These are phyloP conservation scores for Antechinus stuartii DNA, from an alignment of 2,113 vertebrate genomes.

Conservation along the genomic window DNA sequence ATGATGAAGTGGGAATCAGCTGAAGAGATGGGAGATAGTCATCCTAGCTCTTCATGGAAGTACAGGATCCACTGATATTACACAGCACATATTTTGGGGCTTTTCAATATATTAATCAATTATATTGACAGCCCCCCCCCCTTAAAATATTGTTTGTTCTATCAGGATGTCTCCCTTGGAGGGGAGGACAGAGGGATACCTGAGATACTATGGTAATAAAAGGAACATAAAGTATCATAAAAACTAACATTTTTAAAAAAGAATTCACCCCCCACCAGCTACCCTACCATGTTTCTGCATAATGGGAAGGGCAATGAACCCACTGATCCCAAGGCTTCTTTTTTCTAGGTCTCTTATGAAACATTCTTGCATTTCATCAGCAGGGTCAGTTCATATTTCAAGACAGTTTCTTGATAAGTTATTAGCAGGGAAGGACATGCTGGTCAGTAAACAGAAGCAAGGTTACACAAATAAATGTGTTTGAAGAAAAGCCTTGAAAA, in stretches of 20 bases:
- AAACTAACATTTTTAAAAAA: background rate
- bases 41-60: background rate
- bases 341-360: background rate
- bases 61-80: background rate
- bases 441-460: background rate
- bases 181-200: background rate
- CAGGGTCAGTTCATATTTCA: background rate
- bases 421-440: background rate
- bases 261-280: background rate
- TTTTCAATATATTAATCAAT: background rate
- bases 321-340: background rate
- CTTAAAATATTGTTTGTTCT: background rate
- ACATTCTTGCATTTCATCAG: background rate
- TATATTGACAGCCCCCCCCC: background rate
- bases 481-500: background rate
- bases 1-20: background rate
- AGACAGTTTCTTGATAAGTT: background rate
- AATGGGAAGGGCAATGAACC: background rate
- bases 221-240: background rate
- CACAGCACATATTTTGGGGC: no score
- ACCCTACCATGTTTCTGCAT: background rate
- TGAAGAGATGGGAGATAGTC: background rate
- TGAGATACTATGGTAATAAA: background rate
- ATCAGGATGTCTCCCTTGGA: background rate
- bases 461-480: background rate